phyloP scores from a whole-genome alignment of 2,113 vertebrate species.

The Holacanthus passer region DNA sequence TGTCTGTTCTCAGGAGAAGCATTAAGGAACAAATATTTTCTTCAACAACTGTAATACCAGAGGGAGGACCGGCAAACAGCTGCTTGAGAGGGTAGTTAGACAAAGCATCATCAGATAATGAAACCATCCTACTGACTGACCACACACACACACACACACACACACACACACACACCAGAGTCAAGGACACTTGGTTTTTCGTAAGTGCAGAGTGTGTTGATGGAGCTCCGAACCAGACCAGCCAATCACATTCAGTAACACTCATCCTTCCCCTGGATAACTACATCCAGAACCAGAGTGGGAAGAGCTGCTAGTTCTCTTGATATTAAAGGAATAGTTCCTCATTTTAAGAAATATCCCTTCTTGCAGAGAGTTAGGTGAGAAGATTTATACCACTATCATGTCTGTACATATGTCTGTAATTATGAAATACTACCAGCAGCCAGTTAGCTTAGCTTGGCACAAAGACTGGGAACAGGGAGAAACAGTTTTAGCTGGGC shows the following conservation, averaged over 20 bases:
- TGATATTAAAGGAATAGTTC: not conserved
- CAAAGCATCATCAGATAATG: conserved; percentile 9
- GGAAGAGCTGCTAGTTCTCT: not conserved
- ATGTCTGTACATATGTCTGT: too few species aligned
- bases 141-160: conserved; percentile 13
- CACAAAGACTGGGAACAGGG: too few species aligned
- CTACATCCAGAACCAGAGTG: not conserved
- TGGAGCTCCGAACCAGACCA: not conserved
- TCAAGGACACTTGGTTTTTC: not conserved
- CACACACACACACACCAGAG: conserved; percentile 32
- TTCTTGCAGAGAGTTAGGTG: too few species aligned
- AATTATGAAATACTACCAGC: too few species aligned
- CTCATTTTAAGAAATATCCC: not conserved
- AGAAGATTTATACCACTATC: too few species aligned
- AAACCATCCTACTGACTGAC: not conserved
- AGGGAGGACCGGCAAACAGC: conserved; percentile 3
- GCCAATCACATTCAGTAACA: not conserved
- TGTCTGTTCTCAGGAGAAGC: conserved; percentile 8
- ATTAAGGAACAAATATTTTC: conserved; percentile 5
- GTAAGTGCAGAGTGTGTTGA: not conserved
- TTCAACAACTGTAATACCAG: conserved; percentile 15
- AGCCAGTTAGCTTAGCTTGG: too few species aligned
- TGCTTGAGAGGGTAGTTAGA: conserved; percentile 35
- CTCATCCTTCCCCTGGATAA: not conserved
- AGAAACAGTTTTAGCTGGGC: too few species aligned